Conservation (phyloP, 2,113 vertebrate species). For the Vireo altiloquus region DNA sequence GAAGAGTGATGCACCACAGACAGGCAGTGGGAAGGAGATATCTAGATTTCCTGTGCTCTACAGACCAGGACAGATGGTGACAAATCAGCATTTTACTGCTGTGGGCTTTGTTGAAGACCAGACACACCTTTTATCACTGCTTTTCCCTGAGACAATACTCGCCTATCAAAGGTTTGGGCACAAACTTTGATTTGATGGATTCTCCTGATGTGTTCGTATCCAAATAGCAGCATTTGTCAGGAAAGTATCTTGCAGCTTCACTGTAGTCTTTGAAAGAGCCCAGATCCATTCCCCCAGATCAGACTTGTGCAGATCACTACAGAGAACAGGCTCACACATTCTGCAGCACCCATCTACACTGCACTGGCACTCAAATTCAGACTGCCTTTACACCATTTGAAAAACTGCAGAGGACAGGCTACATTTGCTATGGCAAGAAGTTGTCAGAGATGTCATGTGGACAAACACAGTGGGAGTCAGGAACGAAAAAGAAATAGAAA, state of each 20-base stretch:
- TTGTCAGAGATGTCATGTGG: background rate
- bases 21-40: background rate
- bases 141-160: background rate
- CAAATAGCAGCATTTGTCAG: background rate
- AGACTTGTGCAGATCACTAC: background rate
- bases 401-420: background rate
- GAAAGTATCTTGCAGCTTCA: background rate
- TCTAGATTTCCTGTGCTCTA: background rate
- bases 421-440: background rate
- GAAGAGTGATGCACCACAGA: background rate
- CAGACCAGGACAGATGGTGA: background rate
- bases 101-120: background rate
- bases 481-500: background rate
- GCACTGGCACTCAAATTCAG: background rate
- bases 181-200: background rate
- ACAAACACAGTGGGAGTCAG: background rate
- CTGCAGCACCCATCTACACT: background rate
- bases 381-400: background rate
- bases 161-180: background rate
- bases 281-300: background rate
- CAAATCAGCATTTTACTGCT: accelerated
- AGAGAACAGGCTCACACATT: background rate
- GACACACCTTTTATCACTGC: background rate
- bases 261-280: background rate
- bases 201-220: background rate